Percentiles rank a stretch among this genome's conserved stretches.
phyloP scores from a whole-genome alignment of 2,888 invertebrate genomes.

The Acleris literana region DNA sequence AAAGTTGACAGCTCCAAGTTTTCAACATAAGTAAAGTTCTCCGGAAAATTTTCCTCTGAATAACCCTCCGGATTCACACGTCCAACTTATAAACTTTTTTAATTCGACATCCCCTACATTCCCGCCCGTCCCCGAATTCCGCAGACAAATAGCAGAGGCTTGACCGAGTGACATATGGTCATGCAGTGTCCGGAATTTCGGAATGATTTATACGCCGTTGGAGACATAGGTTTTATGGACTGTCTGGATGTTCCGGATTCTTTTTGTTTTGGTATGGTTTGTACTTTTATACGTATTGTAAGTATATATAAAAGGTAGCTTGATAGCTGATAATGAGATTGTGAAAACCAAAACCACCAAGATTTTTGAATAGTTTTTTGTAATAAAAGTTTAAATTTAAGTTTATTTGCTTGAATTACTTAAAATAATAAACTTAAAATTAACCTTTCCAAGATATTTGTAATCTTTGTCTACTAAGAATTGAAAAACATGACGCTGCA shows the following conservation, averaged over 20 bases:
- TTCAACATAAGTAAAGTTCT: neutral
- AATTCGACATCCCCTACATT: slow-evolving; percentile 34
- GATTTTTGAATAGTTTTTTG: no score
- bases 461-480: no score
- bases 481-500: no score
- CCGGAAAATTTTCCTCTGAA: slow-evolving; percentile 9
- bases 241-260: neutral
- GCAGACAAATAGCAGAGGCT: slow-evolving; percentile 19
- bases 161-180: slow-evolving; percentile 25
- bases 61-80: slow-evolving; percentile 25
- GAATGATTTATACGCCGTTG: slow-evolving; percentile 16
- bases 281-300: no score
- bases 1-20: neutral
- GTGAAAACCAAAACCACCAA: no score
- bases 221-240: slow-evolving; percentile 16
- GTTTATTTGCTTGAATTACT: no score
- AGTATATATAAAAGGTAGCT: no score
- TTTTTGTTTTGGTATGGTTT: neutral
- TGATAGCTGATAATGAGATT: no score
- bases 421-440: no score
- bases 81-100: slow-evolving; percentile 32
- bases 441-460: no score
- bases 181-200: slow-evolving; percentile 18
- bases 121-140: slow-evolving; percentile 21
- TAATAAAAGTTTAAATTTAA: no score